Percentiles rank a stretch among this genome's conserved stretches.
phyloP scores from a whole-genome alignment of 2,888 invertebrate genomes.

The Tachina lurida region DNA sequence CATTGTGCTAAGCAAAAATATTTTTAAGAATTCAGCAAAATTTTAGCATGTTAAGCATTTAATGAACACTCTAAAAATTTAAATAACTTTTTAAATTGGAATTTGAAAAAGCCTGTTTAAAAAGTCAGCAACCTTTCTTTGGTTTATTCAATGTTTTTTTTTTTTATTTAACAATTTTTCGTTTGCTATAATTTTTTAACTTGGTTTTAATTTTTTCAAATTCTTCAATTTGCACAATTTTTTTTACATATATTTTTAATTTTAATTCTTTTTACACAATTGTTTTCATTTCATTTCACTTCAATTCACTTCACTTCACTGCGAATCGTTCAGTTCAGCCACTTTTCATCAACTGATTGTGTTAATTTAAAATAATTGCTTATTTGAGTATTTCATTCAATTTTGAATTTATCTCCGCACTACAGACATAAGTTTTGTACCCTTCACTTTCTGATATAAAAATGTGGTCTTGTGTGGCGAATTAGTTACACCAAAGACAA shows the following conservation, averaged over 20 bases:
- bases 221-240: conserved; percentile 14
- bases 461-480: neutral
- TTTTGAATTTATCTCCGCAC: conserved; percentile 42
- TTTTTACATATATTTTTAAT: neutral
- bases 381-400: conserved; percentile 55
- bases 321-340: conserved; percentile 64
- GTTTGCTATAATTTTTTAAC: neutral
- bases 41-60: neutral
- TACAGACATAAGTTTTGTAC: conserved; percentile 28
- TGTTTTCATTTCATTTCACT: conserved; percentile 20
- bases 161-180: neutral
- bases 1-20: conserved; percentile 24
- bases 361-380: conserved; percentile 74
- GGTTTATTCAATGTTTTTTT: neutral
- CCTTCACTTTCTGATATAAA: conserved; percentile 21
- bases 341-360: conserved; percentile 73
- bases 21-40: neutral
- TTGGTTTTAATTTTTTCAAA: neutral
- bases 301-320: too few species aligned
- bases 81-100: neutral
- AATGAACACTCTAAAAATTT: neutral
- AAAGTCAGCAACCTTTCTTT: neutral
- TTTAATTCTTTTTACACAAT: conserved; percentile 9
- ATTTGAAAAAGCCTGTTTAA: neutral
- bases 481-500: neutral